Base-by-base conservation (phyloP, 2,888 invertebrate genomes). In the Platycheirus rosarum region DNA sequence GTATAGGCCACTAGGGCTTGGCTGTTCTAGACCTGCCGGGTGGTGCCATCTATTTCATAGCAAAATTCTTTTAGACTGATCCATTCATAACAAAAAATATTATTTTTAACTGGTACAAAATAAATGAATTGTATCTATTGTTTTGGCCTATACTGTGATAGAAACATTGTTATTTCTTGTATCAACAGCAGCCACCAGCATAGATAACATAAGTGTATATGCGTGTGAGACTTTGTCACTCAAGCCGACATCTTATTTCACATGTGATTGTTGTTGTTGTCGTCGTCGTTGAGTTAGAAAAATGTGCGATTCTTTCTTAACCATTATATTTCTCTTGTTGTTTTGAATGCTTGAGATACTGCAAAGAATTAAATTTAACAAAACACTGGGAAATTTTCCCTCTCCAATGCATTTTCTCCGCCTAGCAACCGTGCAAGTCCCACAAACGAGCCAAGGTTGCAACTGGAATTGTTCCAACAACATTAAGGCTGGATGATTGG, bases 241-340 rank as follows among this genome's bases (percentile, higher is more conserved):
- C 70, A 60, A 65, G 71, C 32, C 71, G 66, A 71, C 71, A 60
- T 71, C 73, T 69, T 76, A 53, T 66, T 40, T 29, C 18, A 66
- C 37, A 60, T 57, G 63, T 29, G n/a, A n/a, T n/a, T n/a, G n/a
- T n/a, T n/a, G n/a, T 60, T 57, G 65, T 40, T 55, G 48, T 40
- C n/a, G 60, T 63, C 37, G 48, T 44, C 23, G 18, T 29, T 60
- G 62, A 42, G 51, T 63, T 63, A 48, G 55, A 57, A 51, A 65
- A 77, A 65, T 44, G 5, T 44, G 23, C n/a, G n/a, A 32, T 55
- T 14, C 35, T 62, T 35, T 40, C 37, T 1, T 16, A 57, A 26
- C 44, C 16, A 8, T 23, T 55, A 7, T 53, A 53, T 60, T 23
- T 60, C n/a, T 55, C 44, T 14, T 51, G 60, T 40, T 57, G 55